phyloP scores from a whole-genome alignment of 1,140 invertebrate species.

The Trachymyrmex septentrionalis region DNA sequence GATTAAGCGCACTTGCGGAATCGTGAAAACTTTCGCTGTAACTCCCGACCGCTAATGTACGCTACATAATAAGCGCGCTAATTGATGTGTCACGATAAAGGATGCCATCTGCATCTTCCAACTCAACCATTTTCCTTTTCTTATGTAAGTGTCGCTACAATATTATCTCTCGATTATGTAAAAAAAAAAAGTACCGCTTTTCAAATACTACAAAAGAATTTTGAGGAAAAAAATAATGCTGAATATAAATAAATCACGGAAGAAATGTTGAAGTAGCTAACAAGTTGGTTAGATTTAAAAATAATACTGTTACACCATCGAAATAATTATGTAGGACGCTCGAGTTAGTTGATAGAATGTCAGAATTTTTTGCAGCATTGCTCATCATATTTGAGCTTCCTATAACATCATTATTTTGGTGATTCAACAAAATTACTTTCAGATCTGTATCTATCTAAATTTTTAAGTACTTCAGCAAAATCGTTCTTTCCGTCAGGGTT shows the following conservation, averaged over 20 bases:
- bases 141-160: not conserved
- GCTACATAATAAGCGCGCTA: constrained; percentile 9
- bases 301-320: no score
- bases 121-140: not conserved
- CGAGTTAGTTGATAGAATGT: no score
- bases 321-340: no score
- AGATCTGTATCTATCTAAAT: no score
- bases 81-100: constrained; percentile 8
- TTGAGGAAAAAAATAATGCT: not conserved
- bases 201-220: not conserved
- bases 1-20: constrained; percentile 22
- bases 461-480: no score
- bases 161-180: not conserved
- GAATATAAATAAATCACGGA: not conserved
- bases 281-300: no score
- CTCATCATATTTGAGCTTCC: no score
- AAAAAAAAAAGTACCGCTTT: not conserved
- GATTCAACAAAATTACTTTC: no score
- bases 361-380: no score
- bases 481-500: no score
- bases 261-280: no score
- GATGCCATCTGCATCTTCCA: not conserved
- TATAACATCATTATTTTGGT: no score
- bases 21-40: constrained; percentile 3
- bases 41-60: not conserved